Base-by-base conservation (phyloP, 2,888 invertebrate genomes). In the Megastigmus dorsalis region DNA sequence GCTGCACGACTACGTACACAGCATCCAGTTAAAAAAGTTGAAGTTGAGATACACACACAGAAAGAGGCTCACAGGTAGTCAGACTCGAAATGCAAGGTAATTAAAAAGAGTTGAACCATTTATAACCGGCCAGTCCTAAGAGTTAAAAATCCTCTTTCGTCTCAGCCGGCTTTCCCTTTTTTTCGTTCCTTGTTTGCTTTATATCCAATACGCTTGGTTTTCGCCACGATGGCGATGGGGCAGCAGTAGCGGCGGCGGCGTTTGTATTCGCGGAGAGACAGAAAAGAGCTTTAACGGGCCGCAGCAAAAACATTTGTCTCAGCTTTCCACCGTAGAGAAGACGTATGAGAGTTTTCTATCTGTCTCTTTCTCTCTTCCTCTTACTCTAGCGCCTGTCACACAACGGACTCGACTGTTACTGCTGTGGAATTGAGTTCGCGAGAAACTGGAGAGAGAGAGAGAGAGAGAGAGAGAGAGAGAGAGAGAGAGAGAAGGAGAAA, bases 101-200 rank as follows among this genome's bases (percentile, higher is more conserved):
- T 70, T 70, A 70, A 70, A n/a, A 70, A 70, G 70, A 70, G 70
- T 70, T 70, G 43, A 62, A 62, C 62, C 62, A 70, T 70, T 70
- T 70, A 70, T 70, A 62, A 70, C 52, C 41, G 30, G 30, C 36
- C 20, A 38, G 9, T n/a, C 6, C n/a, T 36, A 68, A 59, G 50
- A 62, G 60, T 69, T 54, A 41, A 55, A 60, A 70, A 70, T 66
- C 60, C 60, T 41, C 71, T 50, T 36, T 28, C 55, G 5, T 26
- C 18, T 41, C 41, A 0, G 23, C 23, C n/a, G 36, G 6, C n/a
- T 45, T 6, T 38, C 55, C n/a, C 63, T 63, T 54, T 69, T 62
- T 45, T n/a, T n/a, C n/a, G n/a, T n/a, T n/a, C n/a, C n/a, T n/a
- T n/a, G n/a, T n/a, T n/a, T n/a, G n/a, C n/a, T n/a, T n/a, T n/a